A percentile compares a stretch with the other conserved stretches of the same genome.
Conservation (phyloP, 2,888 invertebrate species). For the Callyntrura guangdongensis region DNA sequence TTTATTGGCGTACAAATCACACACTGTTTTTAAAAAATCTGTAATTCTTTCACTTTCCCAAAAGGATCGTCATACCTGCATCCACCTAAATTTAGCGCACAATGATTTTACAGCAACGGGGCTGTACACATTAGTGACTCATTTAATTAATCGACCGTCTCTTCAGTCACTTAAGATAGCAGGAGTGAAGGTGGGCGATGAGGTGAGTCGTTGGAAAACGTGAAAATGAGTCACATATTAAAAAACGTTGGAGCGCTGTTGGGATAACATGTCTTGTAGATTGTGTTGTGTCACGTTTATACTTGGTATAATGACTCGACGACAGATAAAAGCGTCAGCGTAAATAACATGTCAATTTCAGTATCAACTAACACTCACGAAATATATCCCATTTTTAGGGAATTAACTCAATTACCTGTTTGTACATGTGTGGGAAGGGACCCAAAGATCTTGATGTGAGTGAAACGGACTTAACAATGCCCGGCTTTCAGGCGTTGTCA, state of each 20-base stretch:
- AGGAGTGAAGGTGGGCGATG: conserved; percentile 83
- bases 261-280: too few species aligned
- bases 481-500: conserved; percentile 82
- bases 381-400: conserved; percentile 76
- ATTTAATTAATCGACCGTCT: conserved; percentile 80
- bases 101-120: conserved; percentile 82
- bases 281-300: too few species aligned
- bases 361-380: background rate
- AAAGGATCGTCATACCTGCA: conserved; percentile 73
- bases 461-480: conserved; percentile 81
- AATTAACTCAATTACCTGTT: conserved; percentile 81
- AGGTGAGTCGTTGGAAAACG: conserved; percentile 65
- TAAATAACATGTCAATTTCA: background rate
- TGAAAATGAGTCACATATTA: background rate
- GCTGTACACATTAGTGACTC: conserved; percentile 71
- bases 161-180: conserved; percentile 81
- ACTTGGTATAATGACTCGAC: background rate
- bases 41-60: background rate
- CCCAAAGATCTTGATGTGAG: conserved; percentile 81
- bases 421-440: conserved; percentile 81
- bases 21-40: background rate
- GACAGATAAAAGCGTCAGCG: background rate
- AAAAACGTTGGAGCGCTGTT: too few species aligned
- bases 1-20: background rate
- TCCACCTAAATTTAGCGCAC: conserved; percentile 81